Base-by-base conservation (phyloP, 2,797 vertebrate genomes). In the Halcyon smyrnensis region DNA sequence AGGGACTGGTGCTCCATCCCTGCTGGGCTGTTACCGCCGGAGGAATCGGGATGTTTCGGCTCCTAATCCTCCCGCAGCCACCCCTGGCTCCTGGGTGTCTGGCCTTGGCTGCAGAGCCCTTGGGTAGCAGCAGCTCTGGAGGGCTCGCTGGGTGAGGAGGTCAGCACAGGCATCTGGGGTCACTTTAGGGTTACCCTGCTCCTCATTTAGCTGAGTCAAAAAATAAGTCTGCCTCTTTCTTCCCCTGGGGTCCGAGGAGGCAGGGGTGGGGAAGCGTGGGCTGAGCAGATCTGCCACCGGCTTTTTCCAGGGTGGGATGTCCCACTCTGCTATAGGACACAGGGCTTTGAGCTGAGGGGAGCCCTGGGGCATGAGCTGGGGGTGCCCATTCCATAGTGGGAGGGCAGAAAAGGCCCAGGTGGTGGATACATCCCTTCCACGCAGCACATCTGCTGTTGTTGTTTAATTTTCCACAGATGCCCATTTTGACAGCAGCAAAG, bases 71-170 rank as follows among this genome's bases (percentile, higher is more conserved):
- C 34, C 56, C 48, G 46, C 60, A 57, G 67, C 71, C 93, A 85
- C 18, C 54, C 54, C 75, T 5, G 96, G 95, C 97, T 97, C 96
- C 95, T 23, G 82, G 79, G 96, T 95, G 96, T 97, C 97, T 96
- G 87, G 90, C 71, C 32, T 34, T 12, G 84, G 93, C 89, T 64
- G 76, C 73, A 11, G 16, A 76, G 65, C 90, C 87, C 73, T n/a
- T 67, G 89, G 93, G 73, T 93, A 73, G 68, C n/a, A 50, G 91
- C 20, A 5, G 86, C 86, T 80, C 76, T 2, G n/a, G 64, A 43
- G 56, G 84, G 68, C 90, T 92, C 8, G 1, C 73, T 65, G 95
- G 92, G 95, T 91, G 92, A 96, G 84, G 37, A 94, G 97, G 97
- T 97, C 96, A 96, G 74, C 43, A 1, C 89, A 96, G 67, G 96